These are phyloP conservation scores for Phyllotreta cruciferae DNA, from an alignment of 2,888 invertebrate genomes.

Conservation along the genomic window DNA sequence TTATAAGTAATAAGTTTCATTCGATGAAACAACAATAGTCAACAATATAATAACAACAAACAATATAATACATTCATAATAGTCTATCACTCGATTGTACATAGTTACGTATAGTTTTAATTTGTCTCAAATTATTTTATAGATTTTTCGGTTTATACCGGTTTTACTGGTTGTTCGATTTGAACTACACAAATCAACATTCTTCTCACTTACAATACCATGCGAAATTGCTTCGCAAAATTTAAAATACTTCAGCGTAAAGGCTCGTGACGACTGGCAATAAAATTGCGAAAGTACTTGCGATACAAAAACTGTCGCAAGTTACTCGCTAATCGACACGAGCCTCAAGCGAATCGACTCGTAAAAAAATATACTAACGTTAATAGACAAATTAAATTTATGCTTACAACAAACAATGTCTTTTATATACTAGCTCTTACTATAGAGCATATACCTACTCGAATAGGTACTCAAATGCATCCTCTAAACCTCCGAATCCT, in stretches of 20 bases:
- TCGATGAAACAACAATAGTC: conserved; percentile 21
- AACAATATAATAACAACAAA: conserved; percentile 26
- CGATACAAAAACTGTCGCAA: too few relatives aligned
- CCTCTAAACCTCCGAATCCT: conserved; percentile 13
- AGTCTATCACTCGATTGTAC: conserved; percentile 11
- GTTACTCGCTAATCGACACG: too few relatives aligned
- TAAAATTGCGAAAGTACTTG: too few relatives aligned
- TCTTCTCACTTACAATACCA: too few relatives aligned
- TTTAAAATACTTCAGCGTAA: too few relatives aligned
- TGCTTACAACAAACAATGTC: background rate
- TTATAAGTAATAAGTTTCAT: conserved; percentile 11
- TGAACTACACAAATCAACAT: too few relatives aligned
- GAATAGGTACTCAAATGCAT: background rate
- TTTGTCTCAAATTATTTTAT: background rate
- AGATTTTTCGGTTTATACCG: too few relatives aligned
- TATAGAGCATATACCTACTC: background rate
- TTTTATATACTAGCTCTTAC: background rate
- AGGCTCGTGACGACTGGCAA: too few relatives aligned
- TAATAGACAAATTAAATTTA: background rate
- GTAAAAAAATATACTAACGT: background rate
- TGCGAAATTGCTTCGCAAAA: too few relatives aligned
- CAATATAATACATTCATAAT: conserved; percentile 14
- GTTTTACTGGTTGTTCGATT: too few relatives aligned
- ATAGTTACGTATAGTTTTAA: conserved; percentile 14
- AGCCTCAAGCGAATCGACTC: background rate